A percentile compares a stretch with the other conserved stretches of the same genome.
Evolutionary conservation across 1,140 invertebrate species (phyloP).

Genomic region (Orchesella cincta): DNA sequence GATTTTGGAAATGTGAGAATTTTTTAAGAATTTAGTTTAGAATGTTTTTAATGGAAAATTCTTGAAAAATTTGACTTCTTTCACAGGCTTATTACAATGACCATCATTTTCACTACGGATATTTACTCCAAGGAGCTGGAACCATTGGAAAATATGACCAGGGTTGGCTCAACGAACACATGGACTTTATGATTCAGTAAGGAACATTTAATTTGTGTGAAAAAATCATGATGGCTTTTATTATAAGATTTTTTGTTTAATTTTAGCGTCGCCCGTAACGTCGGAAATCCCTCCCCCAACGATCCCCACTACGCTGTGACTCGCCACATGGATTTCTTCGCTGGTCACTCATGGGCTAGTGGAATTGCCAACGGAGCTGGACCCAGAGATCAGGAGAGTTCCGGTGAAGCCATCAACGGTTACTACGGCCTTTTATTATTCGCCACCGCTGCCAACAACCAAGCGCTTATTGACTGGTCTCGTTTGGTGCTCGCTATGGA

Average conservation of each 20-base stretch:
- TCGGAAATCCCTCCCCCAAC: slow-evolving; percentile 44
- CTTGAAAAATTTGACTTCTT: too few relatives aligned
- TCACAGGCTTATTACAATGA: slow-evolving; percentile 46
- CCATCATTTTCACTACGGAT: slow-evolving; percentile 48
- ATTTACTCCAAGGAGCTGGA: slow-evolving; percentile 40
- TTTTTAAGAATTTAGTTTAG: too few relatives aligned
- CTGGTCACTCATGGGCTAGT: slow-evolving; percentile 43
- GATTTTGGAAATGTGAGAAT: slow-evolving; percentile 48
- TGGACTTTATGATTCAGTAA: slow-evolving; percentile 42
- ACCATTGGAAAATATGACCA: slow-evolving; percentile 40
- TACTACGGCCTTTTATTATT: slow-evolving; percentile 46
- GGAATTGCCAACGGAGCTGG: slow-evolving; percentile 46
- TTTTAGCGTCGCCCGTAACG: slow-evolving; percentile 41
- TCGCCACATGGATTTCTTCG: slow-evolving; percentile 46
- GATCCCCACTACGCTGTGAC: slow-evolving; percentile 46
- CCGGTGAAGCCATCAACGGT: slow-evolving; percentile 45
- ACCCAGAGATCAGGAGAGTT: slow-evolving; percentile 41
- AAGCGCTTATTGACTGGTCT: slow-evolving; percentile 42
- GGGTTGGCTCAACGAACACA: slow-evolving; percentile 42
- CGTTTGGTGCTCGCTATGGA: slow-evolving; percentile 41
- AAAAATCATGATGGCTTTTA: too few relatives aligned
- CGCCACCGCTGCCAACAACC: slow-evolving; percentile 38
- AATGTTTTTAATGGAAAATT: too few relatives aligned
- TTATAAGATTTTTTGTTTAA: not conserved
- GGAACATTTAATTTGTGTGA: not conserved